Evolutionary conservation across 2,888 invertebrate species (phyloP).

Genomic region (Adineta ricciae): DNA sequence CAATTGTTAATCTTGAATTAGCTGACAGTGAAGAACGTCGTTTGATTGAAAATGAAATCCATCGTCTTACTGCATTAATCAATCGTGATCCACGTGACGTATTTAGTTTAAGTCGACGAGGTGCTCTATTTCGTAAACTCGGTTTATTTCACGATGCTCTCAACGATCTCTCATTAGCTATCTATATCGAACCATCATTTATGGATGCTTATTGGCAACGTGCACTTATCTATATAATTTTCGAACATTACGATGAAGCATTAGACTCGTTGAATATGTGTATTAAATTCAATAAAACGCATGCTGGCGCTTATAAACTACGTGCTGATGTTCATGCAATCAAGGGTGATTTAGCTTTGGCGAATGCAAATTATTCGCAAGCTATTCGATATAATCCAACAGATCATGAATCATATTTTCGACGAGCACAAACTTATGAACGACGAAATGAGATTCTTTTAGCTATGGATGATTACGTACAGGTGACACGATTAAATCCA

Average conservation of each 20-base stretch:
- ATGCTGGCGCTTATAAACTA: constrained; percentile 46
- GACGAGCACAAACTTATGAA: constrained; percentile 47
- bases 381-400: constrained; percentile 46
- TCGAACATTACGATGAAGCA: constrained; percentile 43
- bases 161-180: constrained; percentile 28
- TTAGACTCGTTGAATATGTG: constrained; percentile 47
- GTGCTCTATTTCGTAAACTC: constrained; percentile 28
- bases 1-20: constrained; percentile 21
- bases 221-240: constrained; percentile 46
- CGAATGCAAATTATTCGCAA: constrained; percentile 46
- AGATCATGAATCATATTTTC: constrained; percentile 46
- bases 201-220: constrained; percentile 50
- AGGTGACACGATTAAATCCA: constrained; percentile 44
- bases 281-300: constrained; percentile 43
- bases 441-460: constrained; percentile 45
- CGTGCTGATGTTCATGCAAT: constrained; percentile 36
- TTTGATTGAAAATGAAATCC: constrained; percentile 27
- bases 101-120: constrained; percentile 27
- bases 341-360: constrained; percentile 44
- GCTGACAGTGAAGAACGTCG: constrained; percentile 20
- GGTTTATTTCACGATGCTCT: constrained; percentile 29
- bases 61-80: constrained; percentile 15
- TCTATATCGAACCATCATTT: constrained; percentile 28
- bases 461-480: constrained; percentile 48
- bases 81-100: constrained; percentile 8